Conservation (phyloP, 2,888 invertebrate genomes). For the Steinernema hermaphroditum region DNA sequence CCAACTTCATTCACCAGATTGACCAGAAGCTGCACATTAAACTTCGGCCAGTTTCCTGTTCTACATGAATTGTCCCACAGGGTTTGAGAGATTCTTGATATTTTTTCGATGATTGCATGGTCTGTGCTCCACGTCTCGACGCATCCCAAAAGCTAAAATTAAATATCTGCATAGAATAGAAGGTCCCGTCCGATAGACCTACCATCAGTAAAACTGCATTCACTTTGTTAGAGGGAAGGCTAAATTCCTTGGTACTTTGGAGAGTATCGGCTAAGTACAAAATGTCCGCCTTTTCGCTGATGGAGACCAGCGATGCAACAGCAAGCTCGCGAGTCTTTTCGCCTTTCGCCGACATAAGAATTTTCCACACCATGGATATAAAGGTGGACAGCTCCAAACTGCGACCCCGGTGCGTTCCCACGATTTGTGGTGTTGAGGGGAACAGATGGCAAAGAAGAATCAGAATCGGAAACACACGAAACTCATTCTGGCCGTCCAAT, state of each 20-base stretch:
- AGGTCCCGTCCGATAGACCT: neutral
- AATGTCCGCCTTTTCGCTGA: conserved; percentile 45
- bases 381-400: conserved; percentile 37
- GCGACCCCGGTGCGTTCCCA: neutral
- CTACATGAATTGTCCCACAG: neutral
- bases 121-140: neutral
- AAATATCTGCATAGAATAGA: neutral
- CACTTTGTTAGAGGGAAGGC: neutral
- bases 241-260: too few relatives aligned
- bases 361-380: conserved; percentile 38
- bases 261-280: too few relatives aligned
- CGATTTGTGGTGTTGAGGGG: conserved; percentile 35
- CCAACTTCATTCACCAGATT: neutral
- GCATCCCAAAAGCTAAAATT: neutral
- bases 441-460: conserved; percentile 50
- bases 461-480: conserved; percentile 47
- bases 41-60: neutral
- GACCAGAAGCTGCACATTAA: neutral
- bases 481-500: conserved; percentile 34
- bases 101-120: neutral
- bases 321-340: conserved; percentile 52
- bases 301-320: conserved; percentile 50
- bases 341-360: conserved; percentile 40
- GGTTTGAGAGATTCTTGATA: neutral
- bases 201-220: conserved; percentile 29